phyloP scores from a whole-genome alignment of 2,113 vertebrate species.

The Scalopus aquaticus region DNA sequence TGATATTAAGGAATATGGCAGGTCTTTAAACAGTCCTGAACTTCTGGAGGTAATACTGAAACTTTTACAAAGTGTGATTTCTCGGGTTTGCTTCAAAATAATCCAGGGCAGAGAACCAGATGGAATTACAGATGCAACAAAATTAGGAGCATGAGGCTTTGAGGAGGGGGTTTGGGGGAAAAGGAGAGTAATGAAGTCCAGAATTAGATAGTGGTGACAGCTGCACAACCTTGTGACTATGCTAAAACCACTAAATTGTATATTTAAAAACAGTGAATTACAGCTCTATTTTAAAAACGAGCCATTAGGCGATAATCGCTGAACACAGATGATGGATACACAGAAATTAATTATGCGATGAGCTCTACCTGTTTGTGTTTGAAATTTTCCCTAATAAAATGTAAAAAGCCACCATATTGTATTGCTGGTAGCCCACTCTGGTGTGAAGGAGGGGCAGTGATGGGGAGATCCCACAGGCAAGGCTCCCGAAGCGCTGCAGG shows the following conservation, averaged over 20 bases:
- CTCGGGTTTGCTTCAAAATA: background rate
- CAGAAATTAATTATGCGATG: background rate
- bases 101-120: background rate
- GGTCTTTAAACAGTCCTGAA: background rate
- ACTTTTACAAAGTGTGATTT: background rate
- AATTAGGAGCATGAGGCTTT: background rate
- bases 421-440: fast-evolving
- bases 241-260: background rate
- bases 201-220: background rate
- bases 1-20: background rate
- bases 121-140: background rate
- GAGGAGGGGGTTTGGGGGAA: fast-evolving
- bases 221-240: background rate
- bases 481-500: background rate
- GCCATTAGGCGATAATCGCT: background rate
- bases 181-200: background rate
- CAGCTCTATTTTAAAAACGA: background rate
- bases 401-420: background rate
- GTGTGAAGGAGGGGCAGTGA: background rate
- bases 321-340: background rate
- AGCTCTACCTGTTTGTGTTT: background rate
- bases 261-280: background rate
- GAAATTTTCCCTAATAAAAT: background rate
- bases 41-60: background rate
- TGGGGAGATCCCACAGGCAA: background rate